A percentile compares a stretch with the other conserved stretches of the same genome.
These are phyloP conservation scores for Lacanobia wlatinum DNA, from an alignment of 2,888 invertebrate species.

Conservation along the genomic window DNA sequence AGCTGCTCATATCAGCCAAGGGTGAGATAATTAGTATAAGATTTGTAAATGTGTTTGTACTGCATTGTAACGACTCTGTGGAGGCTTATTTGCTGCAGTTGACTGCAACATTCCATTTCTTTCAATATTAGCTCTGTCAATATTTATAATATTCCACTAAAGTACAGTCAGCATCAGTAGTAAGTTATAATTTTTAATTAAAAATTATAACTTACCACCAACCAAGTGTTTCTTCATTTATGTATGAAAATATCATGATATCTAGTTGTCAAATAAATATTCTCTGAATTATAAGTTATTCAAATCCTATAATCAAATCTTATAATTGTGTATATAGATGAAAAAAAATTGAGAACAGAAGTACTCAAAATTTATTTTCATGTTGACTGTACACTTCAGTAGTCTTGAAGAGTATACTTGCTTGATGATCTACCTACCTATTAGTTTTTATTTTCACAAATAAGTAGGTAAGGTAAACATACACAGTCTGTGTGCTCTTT, in stretches of 20 bases:
- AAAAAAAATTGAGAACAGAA: background rate
- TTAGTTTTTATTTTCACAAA: background rate
- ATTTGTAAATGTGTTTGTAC: background rate
- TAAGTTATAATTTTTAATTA: background rate
- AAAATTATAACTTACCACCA: no score
- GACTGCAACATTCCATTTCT: no score
- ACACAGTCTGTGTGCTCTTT: background rate
- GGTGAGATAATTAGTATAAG: constrained; percentile 78
- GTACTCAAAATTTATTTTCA: background rate
- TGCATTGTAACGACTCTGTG: background rate
- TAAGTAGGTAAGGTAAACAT: background rate
- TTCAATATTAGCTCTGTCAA: background rate
- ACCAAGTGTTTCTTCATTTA: background rate
- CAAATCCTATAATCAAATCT: background rate
- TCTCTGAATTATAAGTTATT: background rate
- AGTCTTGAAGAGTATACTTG: background rate
- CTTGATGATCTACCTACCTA: background rate
- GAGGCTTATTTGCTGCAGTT: background rate
- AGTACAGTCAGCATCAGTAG: constrained; percentile 6
- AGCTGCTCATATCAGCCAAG: constrained; percentile 93
- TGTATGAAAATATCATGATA: background rate
- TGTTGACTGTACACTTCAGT: constrained; percentile 3
- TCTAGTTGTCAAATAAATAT: background rate
- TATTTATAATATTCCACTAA: background rate
- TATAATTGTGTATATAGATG: no score